A percentile compares a stretch with the other conserved stretches of the same genome.
These are phyloP conservation scores for Drosophila hydei DNA, from an alignment of 1,140 invertebrate genomes.

Conservation along the genomic window DNA sequence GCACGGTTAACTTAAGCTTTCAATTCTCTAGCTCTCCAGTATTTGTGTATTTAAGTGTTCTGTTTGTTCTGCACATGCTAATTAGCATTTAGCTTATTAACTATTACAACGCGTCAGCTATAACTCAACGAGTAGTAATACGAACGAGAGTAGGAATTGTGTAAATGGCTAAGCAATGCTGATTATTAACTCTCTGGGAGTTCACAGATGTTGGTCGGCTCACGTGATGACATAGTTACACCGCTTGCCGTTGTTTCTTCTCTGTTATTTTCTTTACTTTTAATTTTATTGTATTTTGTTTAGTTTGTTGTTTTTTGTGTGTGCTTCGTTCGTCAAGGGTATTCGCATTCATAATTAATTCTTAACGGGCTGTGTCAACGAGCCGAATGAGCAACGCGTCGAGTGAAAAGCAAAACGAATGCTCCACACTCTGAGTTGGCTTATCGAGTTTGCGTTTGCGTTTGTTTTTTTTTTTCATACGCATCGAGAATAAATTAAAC, in stretches of 20 bases:
- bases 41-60: slow-evolving; percentile 1
- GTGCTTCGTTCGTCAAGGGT: slow-evolving; percentile 24
- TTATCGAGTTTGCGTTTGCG: slow-evolving; percentile 29
- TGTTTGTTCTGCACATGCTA: background rate
- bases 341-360: slow-evolving; percentile 45
- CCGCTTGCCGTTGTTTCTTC: background rate
- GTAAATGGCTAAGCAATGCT: background rate
- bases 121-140: background rate
- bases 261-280: background rate
- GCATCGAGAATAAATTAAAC: slow-evolving; percentile 76
- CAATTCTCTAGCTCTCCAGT: background rate
- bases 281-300: slow-evolving; percentile 4
- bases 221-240: slow-evolving; percentile 18
- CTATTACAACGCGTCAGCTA: background rate
- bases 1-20: background rate
- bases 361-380: slow-evolving; percentile 45
- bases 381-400: slow-evolving; percentile 53
- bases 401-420: slow-evolving; percentile 32
- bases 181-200: background rate
- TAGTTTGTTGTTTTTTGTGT: background rate
- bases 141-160: background rate
- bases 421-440: background rate
- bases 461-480: slow-evolving; percentile 32
- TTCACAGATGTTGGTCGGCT: slow-evolving; percentile 4
- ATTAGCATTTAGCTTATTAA: background rate